These are phyloP conservation scores for Tipula helvola DNA, from an alignment of 2,888 invertebrate species.

Conservation along the genomic window DNA sequence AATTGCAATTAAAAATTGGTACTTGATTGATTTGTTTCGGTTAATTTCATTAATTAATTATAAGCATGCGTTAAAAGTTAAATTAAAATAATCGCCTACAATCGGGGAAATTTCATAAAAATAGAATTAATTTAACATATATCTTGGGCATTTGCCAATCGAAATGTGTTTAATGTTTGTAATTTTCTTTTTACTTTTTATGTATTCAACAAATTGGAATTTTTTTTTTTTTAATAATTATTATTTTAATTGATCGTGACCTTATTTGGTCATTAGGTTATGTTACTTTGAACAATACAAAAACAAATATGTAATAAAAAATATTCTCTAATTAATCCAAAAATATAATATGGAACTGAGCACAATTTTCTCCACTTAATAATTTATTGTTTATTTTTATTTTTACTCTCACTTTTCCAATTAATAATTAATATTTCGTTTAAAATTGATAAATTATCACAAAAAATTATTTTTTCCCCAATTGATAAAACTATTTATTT, in stretches of 20 bases:
- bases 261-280: constrained; percentile 19
- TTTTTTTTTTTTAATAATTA: neutral
- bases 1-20: neutral
- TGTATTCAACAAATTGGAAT: neutral
- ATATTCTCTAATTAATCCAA: neutral
- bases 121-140: neutral
- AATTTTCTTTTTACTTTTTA: neutral
- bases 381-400: neutral
- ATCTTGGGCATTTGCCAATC: neutral
- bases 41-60: neutral
- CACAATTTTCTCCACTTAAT: constrained; percentile 5
- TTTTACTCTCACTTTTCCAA: neutral
- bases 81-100: constrained; percentile 5
- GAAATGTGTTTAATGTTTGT: neutral
- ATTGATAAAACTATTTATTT: neutral
- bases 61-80: neutral
- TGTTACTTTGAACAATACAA: constrained; percentile 14
- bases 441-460: neutral
- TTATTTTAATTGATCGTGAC: constrained; percentile 12
- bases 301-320: neutral
- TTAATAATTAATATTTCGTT: neutral
- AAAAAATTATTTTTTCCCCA: neutral
- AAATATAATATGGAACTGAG: neutral
- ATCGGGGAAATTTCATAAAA: neutral
- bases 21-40: neutral